A percentile compares a stretch with the other conserved stretches of the same genome.
Evolutionary conservation across 2,797 vertebrate species (phyloP).

Genomic region (Ctenochaetus hawaiiensis): DNA sequence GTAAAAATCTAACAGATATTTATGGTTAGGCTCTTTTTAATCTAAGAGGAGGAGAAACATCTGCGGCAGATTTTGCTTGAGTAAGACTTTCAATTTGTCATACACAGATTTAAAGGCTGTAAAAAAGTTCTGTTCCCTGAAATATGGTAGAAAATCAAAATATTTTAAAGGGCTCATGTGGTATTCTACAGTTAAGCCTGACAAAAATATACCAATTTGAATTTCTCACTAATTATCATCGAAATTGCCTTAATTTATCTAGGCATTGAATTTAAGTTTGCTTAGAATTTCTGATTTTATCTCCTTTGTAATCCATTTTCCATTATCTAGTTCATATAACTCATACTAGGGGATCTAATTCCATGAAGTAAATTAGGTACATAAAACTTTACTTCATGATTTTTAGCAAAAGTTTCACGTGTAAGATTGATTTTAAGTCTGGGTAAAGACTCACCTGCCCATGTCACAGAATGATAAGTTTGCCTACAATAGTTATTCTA

Average conservation of each 20-base stretch:
- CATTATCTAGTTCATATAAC: neutral
- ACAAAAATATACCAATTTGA: slow-evolving; percentile 22
- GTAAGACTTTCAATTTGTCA: slow-evolving; percentile 78
- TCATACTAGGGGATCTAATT: neutral
- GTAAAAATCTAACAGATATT: slow-evolving; percentile 82
- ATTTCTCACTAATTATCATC: slow-evolving; percentile 5
- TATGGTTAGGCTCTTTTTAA: slow-evolving; percentile 84
- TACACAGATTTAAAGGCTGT: slow-evolving; percentile 49
- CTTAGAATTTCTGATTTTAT: neutral
- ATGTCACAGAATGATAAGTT: neutral
- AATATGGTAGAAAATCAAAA: slow-evolving; percentile 29
- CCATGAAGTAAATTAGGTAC: neutral
- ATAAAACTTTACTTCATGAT: neutral
- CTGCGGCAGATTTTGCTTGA: slow-evolving; percentile 68
- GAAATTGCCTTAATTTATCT: slow-evolving; percentile 33
- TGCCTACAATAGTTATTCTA: neutral
- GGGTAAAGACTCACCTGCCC: neutral
- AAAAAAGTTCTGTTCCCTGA: slow-evolving; percentile 32
- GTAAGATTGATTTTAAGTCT: neutral
- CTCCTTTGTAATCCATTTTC: slow-evolving; percentile 9
- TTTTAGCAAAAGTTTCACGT: neutral
- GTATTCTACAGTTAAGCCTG: slow-evolving; percentile 14
- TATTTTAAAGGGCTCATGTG: slow-evolving; percentile 34
- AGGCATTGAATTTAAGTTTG: slow-evolving; percentile 8
- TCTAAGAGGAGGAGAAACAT: slow-evolving; percentile 74